Percentiles rank a stretch among this genome's conserved stretches.
Conservation (phyloP, 2,888 invertebrate genomes). For the Hydriomena furcata region DNA sequence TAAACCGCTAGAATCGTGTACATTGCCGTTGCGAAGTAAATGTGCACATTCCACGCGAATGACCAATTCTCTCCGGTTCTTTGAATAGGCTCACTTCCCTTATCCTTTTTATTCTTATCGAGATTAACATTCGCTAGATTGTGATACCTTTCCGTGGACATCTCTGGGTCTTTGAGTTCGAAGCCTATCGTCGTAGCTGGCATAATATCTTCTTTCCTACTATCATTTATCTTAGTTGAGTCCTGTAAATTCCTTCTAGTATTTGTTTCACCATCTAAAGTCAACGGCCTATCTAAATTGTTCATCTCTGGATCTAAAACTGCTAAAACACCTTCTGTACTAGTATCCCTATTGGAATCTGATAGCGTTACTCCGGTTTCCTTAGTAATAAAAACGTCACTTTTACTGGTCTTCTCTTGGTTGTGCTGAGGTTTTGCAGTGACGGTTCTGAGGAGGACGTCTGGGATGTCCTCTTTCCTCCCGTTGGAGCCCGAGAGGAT, state of each 20-base stretch:
- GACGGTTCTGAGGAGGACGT: constrained; percentile 88
- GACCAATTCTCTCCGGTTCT: constrained; percentile 87
- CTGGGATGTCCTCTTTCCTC: constrained; percentile 91
- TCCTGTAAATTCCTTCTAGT: constrained; percentile 78
- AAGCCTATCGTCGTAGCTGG: constrained; percentile 77
- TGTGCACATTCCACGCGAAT: constrained; percentile 95
- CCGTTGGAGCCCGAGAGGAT: constrained; percentile 94
- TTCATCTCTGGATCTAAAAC: constrained; percentile 80
- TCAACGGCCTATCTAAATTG: constrained; percentile 77
- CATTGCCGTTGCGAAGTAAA: constrained; percentile 93
- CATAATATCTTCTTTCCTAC: constrained; percentile 64
- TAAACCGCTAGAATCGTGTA: constrained; percentile 93
- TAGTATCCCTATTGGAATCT: constrained; percentile 67
- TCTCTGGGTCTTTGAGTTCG: constrained; percentile 74
- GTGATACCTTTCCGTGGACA: constrained; percentile 81
- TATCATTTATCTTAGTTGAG: constrained; percentile 71
- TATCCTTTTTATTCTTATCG: constrained; percentile 76
- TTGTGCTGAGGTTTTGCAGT: constrained; percentile 82
- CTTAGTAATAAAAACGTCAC: constrained; percentile 70
- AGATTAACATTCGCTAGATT: constrained; percentile 85
- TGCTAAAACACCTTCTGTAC: constrained; percentile 77
- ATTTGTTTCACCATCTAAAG: constrained; percentile 79
- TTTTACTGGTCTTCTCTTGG: constrained; percentile 72
- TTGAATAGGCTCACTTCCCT: constrained; percentile 66
- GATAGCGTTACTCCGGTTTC: constrained; percentile 75